Percentiles rank a stretch among this genome's conserved stretches.
phyloP scores from a whole-genome alignment of 2,797 vertebrate species.

The Poecile montanus region DNA sequence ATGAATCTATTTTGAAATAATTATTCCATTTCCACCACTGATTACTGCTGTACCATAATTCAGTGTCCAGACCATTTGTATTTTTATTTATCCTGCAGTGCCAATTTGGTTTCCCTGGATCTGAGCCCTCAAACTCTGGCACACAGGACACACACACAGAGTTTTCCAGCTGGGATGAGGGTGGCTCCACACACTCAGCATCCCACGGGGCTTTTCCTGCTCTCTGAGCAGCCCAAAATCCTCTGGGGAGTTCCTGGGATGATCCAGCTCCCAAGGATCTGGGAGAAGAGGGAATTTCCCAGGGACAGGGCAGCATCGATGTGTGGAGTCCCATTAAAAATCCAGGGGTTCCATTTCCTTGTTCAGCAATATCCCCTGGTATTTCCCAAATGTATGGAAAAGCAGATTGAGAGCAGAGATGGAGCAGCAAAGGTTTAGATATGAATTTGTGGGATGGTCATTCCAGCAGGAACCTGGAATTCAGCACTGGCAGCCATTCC shows the following conservation, averaged over 20 bases:
- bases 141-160: rapidly evolving
- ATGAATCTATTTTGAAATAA: background rate
- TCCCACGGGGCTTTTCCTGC: background rate
- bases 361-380: background rate
- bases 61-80: background rate
- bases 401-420: background rate
- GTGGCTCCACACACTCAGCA: background rate
- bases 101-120: background rate
- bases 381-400: background rate
- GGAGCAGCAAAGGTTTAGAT: background rate
- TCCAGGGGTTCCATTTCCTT: background rate
- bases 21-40: background rate
- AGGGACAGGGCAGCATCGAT: background rate
- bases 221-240: background rate
- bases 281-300: background rate
- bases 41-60: background rate
- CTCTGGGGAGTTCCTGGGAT: background rate
- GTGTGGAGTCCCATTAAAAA: background rate
- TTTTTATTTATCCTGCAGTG: background rate
- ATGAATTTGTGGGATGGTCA: rapidly evolving
- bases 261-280: background rate
- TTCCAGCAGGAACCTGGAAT: background rate
- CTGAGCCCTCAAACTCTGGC: background rate
- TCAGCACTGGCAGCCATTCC: background rate
- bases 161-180: background rate